Evolutionary conservation across 30 jellyfish, hydroid and myxozoan species (phyloP).

Genomic region (Sanderia malayensis): DNA sequence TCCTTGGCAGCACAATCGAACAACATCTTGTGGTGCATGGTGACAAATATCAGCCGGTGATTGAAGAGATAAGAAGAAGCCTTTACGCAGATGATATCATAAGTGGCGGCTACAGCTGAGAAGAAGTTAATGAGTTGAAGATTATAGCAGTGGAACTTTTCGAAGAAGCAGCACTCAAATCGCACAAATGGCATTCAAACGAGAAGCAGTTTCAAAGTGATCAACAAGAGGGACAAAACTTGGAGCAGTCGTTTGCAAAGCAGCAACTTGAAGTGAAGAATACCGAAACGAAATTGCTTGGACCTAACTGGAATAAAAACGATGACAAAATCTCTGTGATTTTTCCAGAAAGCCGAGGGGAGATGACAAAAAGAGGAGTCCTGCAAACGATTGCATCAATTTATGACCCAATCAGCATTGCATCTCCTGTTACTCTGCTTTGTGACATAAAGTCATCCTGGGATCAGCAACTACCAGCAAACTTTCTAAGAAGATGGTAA

Average conservation of each 20-base stretch:
- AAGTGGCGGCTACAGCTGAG: slow-evolving; percentile 37
- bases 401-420: slow-evolving; percentile 59
- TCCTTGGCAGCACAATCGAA: slow-evolving; percentile 20
- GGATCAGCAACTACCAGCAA: slow-evolving; percentile 51
- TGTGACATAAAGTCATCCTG: slow-evolving; percentile 41
- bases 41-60: background rate
- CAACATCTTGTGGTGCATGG: slow-evolving; percentile 32
- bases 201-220: slow-evolving; percentile 23
- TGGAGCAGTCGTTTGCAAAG: slow-evolving; percentile 44
- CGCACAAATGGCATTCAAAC: slow-evolving; percentile 78
- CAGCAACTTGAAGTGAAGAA: slow-evolving; percentile 39
- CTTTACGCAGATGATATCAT: slow-evolving; percentile 68
- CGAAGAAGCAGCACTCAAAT: slow-evolving; percentile 46
- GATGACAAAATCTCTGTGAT: slow-evolving; percentile 27
- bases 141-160: slow-evolving; percentile 19
- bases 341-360: slow-evolving; percentile 25
- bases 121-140: slow-evolving; percentile 35
- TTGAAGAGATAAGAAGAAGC: slow-evolving; percentile 38
- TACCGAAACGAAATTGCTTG: slow-evolving; percentile 35
- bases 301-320: slow-evolving; percentile 51
- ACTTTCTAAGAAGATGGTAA: slow-evolving; percentile 28
- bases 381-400: slow-evolving; percentile 44
- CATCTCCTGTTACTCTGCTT: slow-evolving; percentile 40
- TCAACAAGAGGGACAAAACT: background rate
- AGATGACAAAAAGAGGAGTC: slow-evolving; percentile 34